Conservation (phyloP, 1,140 invertebrate species). For the Micrasema longulum region DNA sequence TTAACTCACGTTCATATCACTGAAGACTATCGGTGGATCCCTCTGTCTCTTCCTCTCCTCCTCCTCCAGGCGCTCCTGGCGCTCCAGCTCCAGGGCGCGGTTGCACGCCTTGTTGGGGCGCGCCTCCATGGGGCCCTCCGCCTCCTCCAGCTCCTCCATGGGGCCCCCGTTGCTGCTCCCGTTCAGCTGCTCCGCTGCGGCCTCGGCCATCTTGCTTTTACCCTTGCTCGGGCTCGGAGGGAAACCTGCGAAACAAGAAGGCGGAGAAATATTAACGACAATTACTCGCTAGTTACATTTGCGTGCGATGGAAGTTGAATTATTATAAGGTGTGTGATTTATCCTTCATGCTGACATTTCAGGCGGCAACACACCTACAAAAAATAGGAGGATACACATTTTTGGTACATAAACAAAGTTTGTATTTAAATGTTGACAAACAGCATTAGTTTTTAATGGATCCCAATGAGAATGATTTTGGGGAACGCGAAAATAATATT, state of each 20-base stretch:
- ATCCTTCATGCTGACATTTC: too few species aligned
- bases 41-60: slow-evolving; percentile 79
- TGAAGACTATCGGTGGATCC: slow-evolving; percentile 88
- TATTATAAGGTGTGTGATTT: too few species aligned
- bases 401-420: too few species aligned
- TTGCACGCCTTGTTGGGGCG: slow-evolving; percentile 59
- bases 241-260: slow-evolving; percentile 39
- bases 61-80: slow-evolving; percentile 73
- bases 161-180: slow-evolving; percentile 64
- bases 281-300: too few species aligned
- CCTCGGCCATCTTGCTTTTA: slow-evolving; percentile 48
- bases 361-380: too few species aligned
- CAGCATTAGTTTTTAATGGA: too few species aligned
- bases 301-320: too few species aligned
- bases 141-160: slow-evolving; percentile 58
- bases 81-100: slow-evolving; percentile 71
- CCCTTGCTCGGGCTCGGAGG: slow-evolving; percentile 21
- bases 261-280: too few species aligned
- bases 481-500: too few species aligned
- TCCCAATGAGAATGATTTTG: too few species aligned
- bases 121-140: slow-evolving; percentile 58
- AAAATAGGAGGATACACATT: too few species aligned
- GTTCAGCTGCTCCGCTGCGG: slow-evolving; percentile 48
- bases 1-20: slow-evolving; percentile 74
- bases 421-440: too few species aligned